Evolutionary conservation across 2,888 invertebrate genomes (phyloP).

Genomic region (Drosophila tripunctata): DNA sequence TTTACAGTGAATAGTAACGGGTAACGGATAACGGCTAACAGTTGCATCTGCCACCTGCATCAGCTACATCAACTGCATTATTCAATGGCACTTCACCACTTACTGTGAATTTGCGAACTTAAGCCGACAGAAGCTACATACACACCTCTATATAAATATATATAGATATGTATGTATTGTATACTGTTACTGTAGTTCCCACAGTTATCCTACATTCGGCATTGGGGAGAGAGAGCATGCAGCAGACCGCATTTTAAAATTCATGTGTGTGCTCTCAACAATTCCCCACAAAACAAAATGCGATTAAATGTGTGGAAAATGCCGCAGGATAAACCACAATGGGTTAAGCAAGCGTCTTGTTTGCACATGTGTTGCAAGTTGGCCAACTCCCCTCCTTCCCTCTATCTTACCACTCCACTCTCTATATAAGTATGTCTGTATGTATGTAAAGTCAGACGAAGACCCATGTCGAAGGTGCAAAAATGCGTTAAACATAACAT

Average conservation of each 20-base stretch:
- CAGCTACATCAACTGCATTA: conserved; percentile 62
- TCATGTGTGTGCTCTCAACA: conserved; percentile 64
- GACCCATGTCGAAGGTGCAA: conserved; percentile 73
- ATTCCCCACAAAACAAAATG: conserved; percentile 71
- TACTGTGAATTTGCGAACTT: conserved; percentile 3
- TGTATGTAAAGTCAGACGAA: conserved; percentile 34
- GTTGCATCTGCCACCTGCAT: conserved; percentile 15
- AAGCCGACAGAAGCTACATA: conserved; percentile 18
- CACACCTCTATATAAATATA: not conserved
- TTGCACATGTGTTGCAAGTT: conserved; percentile 61
- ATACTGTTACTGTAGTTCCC: not conserved
- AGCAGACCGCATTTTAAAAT: conserved; percentile 77
- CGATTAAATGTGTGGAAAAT: conserved; percentile 83
- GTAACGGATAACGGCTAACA: conserved; percentile 1
- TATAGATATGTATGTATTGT: not conserved
- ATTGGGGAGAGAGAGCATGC: conserved; percentile 9
- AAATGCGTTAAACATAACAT: conserved; percentile 81
- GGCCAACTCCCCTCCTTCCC: not conserved
- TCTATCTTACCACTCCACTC: not conserved
- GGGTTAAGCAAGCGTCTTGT: conserved; percentile 68
- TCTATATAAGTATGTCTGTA: not conserved
- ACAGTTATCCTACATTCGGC: not conserved
- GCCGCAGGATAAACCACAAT: conserved; percentile 73
- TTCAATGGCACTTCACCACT: conserved; percentile 68
- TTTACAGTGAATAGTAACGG: conserved; percentile 33